Conservation (phyloP, 2,797 vertebrate genomes). For the Scleropages formosus region DNA sequence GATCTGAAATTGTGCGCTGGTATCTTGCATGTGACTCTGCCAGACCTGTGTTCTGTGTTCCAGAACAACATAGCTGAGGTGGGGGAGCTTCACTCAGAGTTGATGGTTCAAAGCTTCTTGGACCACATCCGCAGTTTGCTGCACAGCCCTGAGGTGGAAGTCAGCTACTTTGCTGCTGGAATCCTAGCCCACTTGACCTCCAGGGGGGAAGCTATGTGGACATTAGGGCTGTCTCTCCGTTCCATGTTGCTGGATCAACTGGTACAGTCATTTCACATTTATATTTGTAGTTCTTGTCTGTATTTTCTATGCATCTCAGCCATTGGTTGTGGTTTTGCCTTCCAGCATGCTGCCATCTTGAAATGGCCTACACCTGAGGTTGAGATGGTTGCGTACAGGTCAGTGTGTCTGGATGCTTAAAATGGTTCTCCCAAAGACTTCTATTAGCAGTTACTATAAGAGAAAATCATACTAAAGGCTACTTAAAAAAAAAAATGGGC, state of each 20-base stretch:
- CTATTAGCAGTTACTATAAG: too few relatives aligned
- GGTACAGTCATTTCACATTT: constrained; percentile 62
- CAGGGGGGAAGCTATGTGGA: constrained; percentile 89
- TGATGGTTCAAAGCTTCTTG: constrained; percentile 96
- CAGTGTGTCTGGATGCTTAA: constrained; percentile 42
- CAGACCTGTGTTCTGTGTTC: constrained; percentile 6
- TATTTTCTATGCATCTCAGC: background rate
- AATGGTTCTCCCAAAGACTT: too few relatives aligned
- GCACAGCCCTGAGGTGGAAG: constrained; percentile 94
- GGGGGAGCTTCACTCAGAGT: constrained; percentile 87
- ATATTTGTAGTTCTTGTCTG: background rate
- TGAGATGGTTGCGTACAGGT: constrained; percentile 99
- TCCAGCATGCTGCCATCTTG: constrained; percentile 90
- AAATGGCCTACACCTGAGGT: constrained; percentile 96
- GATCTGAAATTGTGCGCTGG: background rate
- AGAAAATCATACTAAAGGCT: too few relatives aligned
- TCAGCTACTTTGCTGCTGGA: constrained; percentile 97
- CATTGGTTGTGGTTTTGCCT: constrained; percentile 43
- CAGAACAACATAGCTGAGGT: constrained; percentile 99
- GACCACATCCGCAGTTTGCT: constrained; percentile 90
- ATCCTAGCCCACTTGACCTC: constrained; percentile 97
- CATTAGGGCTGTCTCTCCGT: constrained; percentile 76
- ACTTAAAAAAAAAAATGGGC: too few relatives aligned
- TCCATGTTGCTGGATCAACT: constrained; percentile 85
- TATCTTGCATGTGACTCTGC: background rate